phyloP scores from a whole-genome alignment of 2,113 vertebrate genomes.

The Ciconia boyciana region DNA sequence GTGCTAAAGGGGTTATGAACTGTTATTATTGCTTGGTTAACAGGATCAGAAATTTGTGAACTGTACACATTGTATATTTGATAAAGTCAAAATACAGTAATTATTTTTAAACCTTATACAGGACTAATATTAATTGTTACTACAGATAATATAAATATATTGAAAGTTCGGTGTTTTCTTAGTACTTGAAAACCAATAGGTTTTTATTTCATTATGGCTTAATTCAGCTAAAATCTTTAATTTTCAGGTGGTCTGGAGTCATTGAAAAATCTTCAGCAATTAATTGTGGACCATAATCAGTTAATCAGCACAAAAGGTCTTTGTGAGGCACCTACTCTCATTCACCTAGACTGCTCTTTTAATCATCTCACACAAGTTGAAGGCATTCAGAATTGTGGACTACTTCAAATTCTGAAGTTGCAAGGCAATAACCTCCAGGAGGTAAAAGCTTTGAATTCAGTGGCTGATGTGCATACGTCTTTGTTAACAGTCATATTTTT shows the following conservation, averaged over 20 bases:
- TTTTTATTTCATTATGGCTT: neutral
- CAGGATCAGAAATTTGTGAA: neutral
- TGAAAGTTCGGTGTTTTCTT: neutral
- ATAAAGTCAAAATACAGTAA: neutral
- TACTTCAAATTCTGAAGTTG: conserved; percentile 87
- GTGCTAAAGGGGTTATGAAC: neutral
- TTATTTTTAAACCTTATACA: neutral
- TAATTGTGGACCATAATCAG: conserved; percentile 89
- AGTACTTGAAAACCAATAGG: neutral
- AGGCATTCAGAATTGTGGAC: conserved; percentile 83
- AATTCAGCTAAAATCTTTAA: conserved; percentile 3
- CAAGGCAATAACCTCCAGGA: conserved; percentile 87
- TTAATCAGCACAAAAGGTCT: conserved; percentile 88
- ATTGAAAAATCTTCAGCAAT: conserved; percentile 80
- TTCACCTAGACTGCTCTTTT: conserved; percentile 87
- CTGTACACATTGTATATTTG: neutral
- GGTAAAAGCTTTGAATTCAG: conserved; percentile 71
- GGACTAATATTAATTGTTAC: neutral
- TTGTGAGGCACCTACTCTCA: conserved; percentile 75
- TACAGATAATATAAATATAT: neutral
- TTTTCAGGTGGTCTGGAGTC: conserved; percentile 85
- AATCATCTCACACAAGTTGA: conserved; percentile 85
- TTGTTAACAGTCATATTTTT: neutral
- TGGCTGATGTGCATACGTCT: neutral
- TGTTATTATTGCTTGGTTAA: neutral